Evolutionary conservation across 2,888 invertebrate genomes (phyloP).

Genomic region (Orgyia antiqua): DNA sequence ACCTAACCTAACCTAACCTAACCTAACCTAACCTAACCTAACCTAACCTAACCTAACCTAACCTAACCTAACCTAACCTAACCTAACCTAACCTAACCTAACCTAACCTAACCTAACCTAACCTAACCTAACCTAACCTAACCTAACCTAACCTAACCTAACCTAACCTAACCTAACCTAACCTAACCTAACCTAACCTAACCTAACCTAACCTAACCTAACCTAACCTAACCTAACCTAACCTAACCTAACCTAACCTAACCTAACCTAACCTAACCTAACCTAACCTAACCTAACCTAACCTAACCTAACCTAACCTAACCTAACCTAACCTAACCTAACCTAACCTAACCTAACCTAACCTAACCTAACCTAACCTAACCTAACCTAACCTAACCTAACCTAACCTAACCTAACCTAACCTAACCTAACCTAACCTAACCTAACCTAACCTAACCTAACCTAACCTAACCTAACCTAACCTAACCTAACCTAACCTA

Average conservation of each 20-base stretch:
- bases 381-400: slow-evolving; percentile 11
- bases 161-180: slow-evolving; percentile 7
- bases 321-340: slow-evolving; percentile 12
- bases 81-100: slow-evolving; percentile 14
- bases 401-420: slow-evolving; percentile 10
- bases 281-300: slow-evolving; percentile 6
- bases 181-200: slow-evolving; percentile 5
- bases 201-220: slow-evolving; percentile 8
- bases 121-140: slow-evolving; percentile 8
- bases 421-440: slow-evolving; percentile 7
- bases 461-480: slow-evolving; percentile 10
- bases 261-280: slow-evolving; percentile 3
- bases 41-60: slow-evolving; percentile 15
- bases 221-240: slow-evolving; percentile 7
- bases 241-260: slow-evolving; percentile 5
- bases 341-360: slow-evolving; percentile 16
- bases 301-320: slow-evolving; percentile 4
- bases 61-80: slow-evolving; percentile 15
- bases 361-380: slow-evolving; percentile 4
- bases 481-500: slow-evolving; percentile 12
- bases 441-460: slow-evolving; percentile 7
- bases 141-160: slow-evolving; percentile 7
- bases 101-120: slow-evolving; percentile 18
- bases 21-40: slow-evolving; percentile 20
- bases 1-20: slow-evolving; percentile 21